Conservation (phyloP, 2,797 vertebrate species). For the Lacerta agilis region DNA sequence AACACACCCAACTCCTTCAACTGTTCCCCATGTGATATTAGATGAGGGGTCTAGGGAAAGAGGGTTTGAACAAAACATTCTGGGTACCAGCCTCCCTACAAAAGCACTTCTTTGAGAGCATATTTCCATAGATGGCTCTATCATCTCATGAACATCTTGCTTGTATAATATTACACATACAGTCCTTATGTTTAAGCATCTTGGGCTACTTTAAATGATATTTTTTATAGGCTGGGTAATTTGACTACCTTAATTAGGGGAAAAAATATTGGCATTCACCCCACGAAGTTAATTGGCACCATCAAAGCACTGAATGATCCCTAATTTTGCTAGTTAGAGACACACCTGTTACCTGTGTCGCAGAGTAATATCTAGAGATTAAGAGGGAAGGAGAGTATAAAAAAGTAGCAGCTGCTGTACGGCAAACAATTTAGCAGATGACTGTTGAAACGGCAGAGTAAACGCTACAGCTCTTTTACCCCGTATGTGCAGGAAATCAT, state of each 20-base stretch:
- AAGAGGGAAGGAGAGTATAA: neutral
- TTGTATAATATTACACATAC: neutral
- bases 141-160: neutral
- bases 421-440: neutral
- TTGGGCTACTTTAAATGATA: conserved; percentile 69
- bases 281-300: conserved; percentile 73
- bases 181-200: conserved; percentile 36
- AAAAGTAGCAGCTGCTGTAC: neutral
- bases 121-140: no score
- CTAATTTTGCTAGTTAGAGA: conserved; percentile 73
- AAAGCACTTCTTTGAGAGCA: no score
- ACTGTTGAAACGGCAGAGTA: neutral
- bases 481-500: neutral
- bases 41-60: no score
- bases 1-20: no score
- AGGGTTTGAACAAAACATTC: no score
- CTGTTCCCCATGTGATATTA: no score
- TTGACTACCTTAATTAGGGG: conserved; percentile 68
- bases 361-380: conserved; percentile 19
- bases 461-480: neutral
- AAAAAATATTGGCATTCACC: conserved; percentile 66
- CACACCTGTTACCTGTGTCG: conserved; percentile 73
- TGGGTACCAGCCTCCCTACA: no score
- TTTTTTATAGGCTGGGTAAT: conserved; percentile 67
- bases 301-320: conserved; percentile 69